Percentiles rank a stretch among this genome's conserved stretches.
Conservation (phyloP, 1,140 invertebrate species). For the Lepidostoma basale region DNA sequence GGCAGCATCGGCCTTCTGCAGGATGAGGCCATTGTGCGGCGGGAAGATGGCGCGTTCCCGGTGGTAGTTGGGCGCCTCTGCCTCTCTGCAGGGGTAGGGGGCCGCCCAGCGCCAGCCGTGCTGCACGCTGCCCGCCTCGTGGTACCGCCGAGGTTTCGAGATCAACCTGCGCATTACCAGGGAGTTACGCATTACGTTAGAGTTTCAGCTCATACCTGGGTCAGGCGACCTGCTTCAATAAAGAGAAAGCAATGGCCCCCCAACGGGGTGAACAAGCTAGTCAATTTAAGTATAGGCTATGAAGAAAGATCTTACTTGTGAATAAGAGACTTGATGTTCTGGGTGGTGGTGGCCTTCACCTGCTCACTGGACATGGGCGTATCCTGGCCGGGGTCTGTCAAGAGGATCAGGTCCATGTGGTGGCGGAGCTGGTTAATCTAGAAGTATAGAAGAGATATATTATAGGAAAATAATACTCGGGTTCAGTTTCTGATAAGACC, state of each 20-base stretch:
- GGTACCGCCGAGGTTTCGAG: conserved; percentile 48
- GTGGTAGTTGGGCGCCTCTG: conserved; percentile 51
- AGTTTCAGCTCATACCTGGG: no score
- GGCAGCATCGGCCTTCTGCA: conserved; percentile 49
- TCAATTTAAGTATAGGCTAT: no score
- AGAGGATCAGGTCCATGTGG: conserved; percentile 41
- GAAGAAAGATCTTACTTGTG: neutral
- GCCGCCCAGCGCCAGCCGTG: conserved; percentile 57
- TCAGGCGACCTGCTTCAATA: neutral
- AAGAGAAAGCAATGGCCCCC: neutral
- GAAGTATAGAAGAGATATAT: neutral
- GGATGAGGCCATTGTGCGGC: conserved; percentile 61
- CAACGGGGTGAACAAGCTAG: no score
- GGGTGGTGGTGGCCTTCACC: neutral
- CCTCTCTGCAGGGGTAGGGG: conserved; percentile 50
- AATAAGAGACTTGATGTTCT: neutral
- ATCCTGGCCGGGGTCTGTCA: conserved; percentile 34
- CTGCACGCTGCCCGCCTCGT: conserved; percentile 47
- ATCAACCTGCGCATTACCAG: conserved; percentile 1
- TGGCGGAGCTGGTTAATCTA: conserved; percentile 2
- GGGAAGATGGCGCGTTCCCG: conserved; percentile 62
- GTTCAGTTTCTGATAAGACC: no score
- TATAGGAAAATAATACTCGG: neutral
- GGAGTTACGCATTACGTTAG: neutral
- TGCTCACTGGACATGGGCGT: neutral